Conservation (phyloP, 2,888 invertebrate genomes). For the Blastobasis lacticolella region DNA sequence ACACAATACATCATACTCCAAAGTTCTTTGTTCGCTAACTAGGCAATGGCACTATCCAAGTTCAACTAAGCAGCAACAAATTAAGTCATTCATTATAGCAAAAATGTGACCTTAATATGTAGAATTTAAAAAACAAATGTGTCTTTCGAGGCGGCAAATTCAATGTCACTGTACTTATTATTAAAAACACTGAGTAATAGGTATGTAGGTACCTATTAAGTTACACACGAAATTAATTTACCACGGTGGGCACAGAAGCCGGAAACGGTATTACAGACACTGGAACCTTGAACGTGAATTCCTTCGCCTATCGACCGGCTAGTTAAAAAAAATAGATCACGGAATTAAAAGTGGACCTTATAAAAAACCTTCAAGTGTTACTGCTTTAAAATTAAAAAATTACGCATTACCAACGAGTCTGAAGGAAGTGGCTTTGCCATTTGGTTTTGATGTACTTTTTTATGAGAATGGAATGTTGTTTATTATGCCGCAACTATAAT, state of each 20-base stretch:
- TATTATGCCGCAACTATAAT: too few relatives aligned
- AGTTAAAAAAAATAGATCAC: conserved; percentile 20
- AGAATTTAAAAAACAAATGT: neutral
- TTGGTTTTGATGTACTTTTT: neutral
- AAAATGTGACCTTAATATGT: conserved; percentile 1
- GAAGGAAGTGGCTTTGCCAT: conserved; percentile 5
- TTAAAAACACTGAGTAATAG: neutral
- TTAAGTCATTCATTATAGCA: neutral
- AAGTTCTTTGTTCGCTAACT: conserved; percentile 7
- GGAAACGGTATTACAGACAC: conserved; percentile 18
- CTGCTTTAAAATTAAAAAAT: conserved; percentile 6
- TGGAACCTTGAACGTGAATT: conserved; percentile 25
- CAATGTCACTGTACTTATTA: neutral
- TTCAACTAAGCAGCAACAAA: conserved; percentile 3
- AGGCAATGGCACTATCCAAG: conserved; percentile 12
- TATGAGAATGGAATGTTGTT: too few relatives aligned
- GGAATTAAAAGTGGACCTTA: conserved; percentile 20
- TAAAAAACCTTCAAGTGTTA: conserved; percentile 20
- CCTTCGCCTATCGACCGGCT: conserved; percentile 14
- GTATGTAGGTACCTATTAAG: neutral
- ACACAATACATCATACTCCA: too few relatives aligned
- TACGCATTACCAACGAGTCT: neutral
- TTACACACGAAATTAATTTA: conserved; percentile 16
- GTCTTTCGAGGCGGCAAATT: neutral
- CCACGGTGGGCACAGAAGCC: conserved; percentile 16